These are phyloP conservation scores for Petroica traversi DNA, from an alignment of 2,113 vertebrate species.

Conservation along the genomic window DNA sequence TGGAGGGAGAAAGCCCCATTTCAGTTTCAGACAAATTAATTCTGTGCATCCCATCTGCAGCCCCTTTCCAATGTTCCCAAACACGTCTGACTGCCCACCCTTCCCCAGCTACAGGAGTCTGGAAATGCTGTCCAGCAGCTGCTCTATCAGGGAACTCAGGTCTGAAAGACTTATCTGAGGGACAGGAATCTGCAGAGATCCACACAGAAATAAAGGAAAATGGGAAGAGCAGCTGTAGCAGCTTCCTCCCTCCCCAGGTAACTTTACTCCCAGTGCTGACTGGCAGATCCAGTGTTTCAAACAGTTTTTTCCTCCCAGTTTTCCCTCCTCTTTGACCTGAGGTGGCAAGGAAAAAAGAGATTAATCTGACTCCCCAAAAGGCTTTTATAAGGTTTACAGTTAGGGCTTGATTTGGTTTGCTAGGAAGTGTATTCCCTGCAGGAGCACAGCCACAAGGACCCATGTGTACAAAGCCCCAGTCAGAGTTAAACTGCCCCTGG, in stretches of 20 bases:
- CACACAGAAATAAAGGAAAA: neutral
- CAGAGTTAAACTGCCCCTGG: neutral
- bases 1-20: neutral
- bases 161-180: neutral
- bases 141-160: neutral
- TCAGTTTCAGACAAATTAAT: neutral
- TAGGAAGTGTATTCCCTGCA: neutral
- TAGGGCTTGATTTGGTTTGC: neutral
- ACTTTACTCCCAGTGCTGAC: neutral
- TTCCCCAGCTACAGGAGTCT: neutral
- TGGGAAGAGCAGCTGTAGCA: neutral
- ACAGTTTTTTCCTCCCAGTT: neutral
- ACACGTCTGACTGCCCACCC: neutral
- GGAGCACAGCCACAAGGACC: neutral
- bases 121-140: neutral
- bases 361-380: neutral
- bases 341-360: neutral
- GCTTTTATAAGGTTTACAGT: neutral
- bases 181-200: neutral
- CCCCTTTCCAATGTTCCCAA: neutral
- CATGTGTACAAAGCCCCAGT: neutral
- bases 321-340: neutral
- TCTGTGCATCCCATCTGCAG: neutral
- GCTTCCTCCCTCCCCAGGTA: neutral
- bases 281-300: neutral